Conservation (phyloP, 2,888 invertebrate genomes). For the Sclerodermus sp. region DNA sequence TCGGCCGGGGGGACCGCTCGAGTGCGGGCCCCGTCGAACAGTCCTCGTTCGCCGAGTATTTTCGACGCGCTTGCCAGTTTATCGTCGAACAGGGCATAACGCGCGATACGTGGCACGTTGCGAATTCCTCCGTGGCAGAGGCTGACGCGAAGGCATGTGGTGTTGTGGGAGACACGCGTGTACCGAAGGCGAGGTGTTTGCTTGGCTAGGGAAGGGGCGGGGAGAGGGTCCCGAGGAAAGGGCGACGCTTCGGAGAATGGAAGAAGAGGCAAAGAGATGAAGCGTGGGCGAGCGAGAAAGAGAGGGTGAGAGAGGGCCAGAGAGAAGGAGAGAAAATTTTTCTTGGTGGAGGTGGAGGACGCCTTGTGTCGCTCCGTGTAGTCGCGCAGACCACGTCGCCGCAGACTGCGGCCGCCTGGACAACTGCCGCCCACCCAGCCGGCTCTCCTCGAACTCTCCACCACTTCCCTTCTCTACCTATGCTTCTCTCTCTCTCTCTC, state of each 20-base stretch:
- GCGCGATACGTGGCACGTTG: no score
- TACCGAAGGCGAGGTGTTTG: not conserved
- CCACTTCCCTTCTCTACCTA: not conserved
- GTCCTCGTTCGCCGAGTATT: no score
- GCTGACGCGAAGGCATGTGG: not conserved
- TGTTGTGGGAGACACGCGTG: not conserved
- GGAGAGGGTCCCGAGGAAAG: not conserved
- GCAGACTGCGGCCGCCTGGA: constrained; percentile 47
- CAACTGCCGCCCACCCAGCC: constrained; percentile 53
- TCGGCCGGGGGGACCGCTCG: no score
- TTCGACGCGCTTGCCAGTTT: no score
- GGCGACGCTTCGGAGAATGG: not conserved
- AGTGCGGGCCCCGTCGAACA: no score
- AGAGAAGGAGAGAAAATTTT: constrained; percentile 1
- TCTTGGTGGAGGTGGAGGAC: not conserved
- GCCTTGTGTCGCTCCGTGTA: not conserved
- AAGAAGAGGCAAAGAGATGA: constrained; percentile 6
- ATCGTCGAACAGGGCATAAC: no score
- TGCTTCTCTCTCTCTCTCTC: constrained; percentile 1
- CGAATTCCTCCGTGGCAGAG: no score
- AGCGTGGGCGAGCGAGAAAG: constrained; percentile 10
- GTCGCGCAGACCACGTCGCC: constrained; percentile 45
- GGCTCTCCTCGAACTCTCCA: constrained; percentile 14
- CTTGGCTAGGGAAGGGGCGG: not conserved
- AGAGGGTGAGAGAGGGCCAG: constrained; percentile 5